Percentiles rank a stretch among this genome's conserved stretches.
Conservation (phyloP, 2,888 invertebrate species). For the Stenchaetothrips biformis region DNA sequence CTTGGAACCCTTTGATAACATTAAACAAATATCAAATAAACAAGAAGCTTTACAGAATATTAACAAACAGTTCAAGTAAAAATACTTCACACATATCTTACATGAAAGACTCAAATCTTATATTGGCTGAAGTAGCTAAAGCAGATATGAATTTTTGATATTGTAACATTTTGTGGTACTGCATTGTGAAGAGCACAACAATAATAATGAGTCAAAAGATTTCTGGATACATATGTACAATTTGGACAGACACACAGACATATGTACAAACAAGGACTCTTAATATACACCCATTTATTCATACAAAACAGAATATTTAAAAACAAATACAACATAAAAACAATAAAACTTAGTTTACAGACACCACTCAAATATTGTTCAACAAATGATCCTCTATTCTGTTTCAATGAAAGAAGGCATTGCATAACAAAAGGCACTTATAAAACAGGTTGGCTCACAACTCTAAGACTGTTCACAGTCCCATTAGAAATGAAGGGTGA, state of each 20-base stretch:
- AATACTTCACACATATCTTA: conserved; percentile 25
- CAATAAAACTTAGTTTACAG: neutral
- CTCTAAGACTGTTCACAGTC: neutral
- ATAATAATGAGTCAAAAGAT: conserved; percentile 17
- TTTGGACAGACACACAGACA: conserved; percentile 5
- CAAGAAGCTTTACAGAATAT: conserved; percentile 23
- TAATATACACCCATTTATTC: neutral
- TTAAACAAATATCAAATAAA: conserved; percentile 20
- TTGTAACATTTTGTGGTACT: conserved; percentile 21
- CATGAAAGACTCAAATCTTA: conserved; percentile 23
- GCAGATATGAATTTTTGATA: conserved; percentile 23
- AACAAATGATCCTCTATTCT: neutral
- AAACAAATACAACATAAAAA: conserved; percentile 4
- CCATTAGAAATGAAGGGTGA: conserved; percentile 5
- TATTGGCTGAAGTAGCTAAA: conserved; percentile 3
- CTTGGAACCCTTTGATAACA: conserved; percentile 5
- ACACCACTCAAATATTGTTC: neutral
- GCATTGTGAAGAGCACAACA: conserved; percentile 18
- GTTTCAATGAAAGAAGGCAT: conserved; percentile 10
- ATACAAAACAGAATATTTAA: conserved; percentile 6
- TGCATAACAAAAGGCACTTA: conserved; percentile 21
- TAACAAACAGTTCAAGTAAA: conserved; percentile 23
- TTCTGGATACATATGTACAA: conserved; percentile 17
- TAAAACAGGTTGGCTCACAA: conserved; percentile 3
- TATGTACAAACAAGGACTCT: conserved; percentile 12